Evolutionary conservation across 2,888 invertebrate species (phyloP).

Genomic region (Panopea generosa): DNA sequence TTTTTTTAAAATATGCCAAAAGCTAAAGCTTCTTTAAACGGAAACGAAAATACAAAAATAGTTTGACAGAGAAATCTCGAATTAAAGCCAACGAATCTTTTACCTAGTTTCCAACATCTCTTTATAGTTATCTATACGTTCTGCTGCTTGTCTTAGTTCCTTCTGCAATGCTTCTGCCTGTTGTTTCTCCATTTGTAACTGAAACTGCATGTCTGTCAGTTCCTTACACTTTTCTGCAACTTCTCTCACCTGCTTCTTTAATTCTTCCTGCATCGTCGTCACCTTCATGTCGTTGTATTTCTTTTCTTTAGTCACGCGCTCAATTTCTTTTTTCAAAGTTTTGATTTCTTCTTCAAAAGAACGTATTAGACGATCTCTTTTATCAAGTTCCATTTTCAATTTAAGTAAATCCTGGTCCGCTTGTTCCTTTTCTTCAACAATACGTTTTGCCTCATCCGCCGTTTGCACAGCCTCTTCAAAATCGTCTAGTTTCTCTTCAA

Average conservation of each 20-base stretch:
- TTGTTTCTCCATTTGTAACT: conserved; percentile 57
- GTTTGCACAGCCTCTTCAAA: conserved; percentile 46
- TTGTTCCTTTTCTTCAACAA: conserved; percentile 46
- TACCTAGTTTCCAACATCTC: conserved; percentile 42
- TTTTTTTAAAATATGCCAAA: too few species aligned
- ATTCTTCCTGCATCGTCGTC: conserved; percentile 43
- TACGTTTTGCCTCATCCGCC: conserved; percentile 52
- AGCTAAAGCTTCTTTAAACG: too few species aligned
- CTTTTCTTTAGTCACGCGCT: conserved; percentile 36
- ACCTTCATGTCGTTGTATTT: conserved; percentile 38
- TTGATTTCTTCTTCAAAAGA: conserved; percentile 28
- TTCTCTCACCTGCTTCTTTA: conserved; percentile 52
- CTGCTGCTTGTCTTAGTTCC: conserved; percentile 41
- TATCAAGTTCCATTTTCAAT: conserved; percentile 60
- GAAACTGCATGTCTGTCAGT: conserved; percentile 53
- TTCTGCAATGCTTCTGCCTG: conserved; percentile 51
- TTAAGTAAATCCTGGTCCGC: conserved; percentile 43
- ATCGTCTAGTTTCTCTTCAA: conserved; percentile 47
- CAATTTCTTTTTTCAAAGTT: conserved; percentile 36
- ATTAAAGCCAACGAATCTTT: too few species aligned
- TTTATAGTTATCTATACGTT: conserved; percentile 49
- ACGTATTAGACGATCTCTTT: conserved; percentile 32
- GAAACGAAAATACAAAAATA: too few species aligned
- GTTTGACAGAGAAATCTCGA: too few species aligned
- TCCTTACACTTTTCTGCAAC: conserved; percentile 57